Evolutionary conservation across 2,797 vertebrate species (phyloP), one percentile per base, ranked within the genome.

Genomic region (Bradypodion ventrale): DNA sequence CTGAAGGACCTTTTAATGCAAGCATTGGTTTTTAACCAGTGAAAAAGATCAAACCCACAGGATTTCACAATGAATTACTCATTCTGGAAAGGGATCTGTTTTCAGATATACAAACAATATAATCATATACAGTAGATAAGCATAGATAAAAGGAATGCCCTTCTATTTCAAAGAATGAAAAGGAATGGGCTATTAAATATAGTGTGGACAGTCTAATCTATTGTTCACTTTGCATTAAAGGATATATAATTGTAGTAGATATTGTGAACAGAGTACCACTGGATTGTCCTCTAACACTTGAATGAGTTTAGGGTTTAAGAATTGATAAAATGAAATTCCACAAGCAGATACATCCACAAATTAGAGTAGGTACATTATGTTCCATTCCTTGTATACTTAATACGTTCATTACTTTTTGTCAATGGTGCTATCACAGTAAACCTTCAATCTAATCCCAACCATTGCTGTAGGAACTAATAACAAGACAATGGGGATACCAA

Each of bases 281-380:
- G 90, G 96, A 95, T 95, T 92, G 93, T 97, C 96, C 96, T 96
- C 92, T 94, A 94, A 97, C 97, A 97, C 97, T 97, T 98, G 97
- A 98, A 97, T 95, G 95, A 96, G 95, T 92, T 89, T 96, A 96
- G 96, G 96, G 94, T 95, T 94, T 94, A 93, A 95, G 96, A 91
- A 96, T 90, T 94, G 96, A 95, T 96, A 94, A 94, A 95, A 96
- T 93, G 95, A 96, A 98, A 98, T 95, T 95, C 94, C 95, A 94
- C 87, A 66, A 73, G 92, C 68, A 92, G 91, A 95, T 86, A 93
- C 89, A 84, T n/a, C 87, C 89, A 93, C 87, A 92, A 90, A 91
- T 89, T 88, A 93, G 93, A 89, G 92, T 93, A 93, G 94, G 89
- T 83, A 35, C 72, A 70, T 75, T 85, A 77, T 89, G 85, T 91